Evolutionary conservation across 2,888 invertebrate species (phyloP).

Genomic region (Amiota communis): DNA sequence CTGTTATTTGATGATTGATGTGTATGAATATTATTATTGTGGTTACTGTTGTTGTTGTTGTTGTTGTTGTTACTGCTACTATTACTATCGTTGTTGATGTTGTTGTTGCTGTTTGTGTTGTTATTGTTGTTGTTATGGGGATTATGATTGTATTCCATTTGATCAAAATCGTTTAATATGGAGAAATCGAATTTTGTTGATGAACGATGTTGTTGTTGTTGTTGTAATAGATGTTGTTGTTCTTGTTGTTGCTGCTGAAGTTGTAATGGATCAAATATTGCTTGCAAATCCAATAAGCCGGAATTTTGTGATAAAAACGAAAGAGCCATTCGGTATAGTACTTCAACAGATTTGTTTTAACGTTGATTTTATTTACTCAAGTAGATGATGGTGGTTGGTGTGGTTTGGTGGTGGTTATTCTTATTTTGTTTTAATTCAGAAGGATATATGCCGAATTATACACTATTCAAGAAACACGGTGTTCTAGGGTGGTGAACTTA

Average conservation of each 20-base stretch:
- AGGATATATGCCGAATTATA: slow-evolving; percentile 17
- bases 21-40: slow-evolving; percentile 44
- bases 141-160: slow-evolving; percentile 69
- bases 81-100: slow-evolving; percentile 48
- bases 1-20: slow-evolving; percentile 46
- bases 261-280: slow-evolving; percentile 68
- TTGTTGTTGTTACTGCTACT: slow-evolving; percentile 36
- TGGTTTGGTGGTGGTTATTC: not conserved
- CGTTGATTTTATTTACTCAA: not conserved
- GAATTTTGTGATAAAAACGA: slow-evolving; percentile 70
- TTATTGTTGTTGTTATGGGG: slow-evolving; percentile 67
- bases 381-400: not conserved
- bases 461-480: slow-evolving; percentile 45
- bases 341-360: slow-evolving; percentile 37
- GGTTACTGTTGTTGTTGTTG: slow-evolving; percentile 41
- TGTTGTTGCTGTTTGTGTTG: slow-evolving; percentile 68
- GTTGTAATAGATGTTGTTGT: slow-evolving; percentile 39
- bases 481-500: slow-evolving; percentile 40
- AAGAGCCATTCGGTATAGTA: slow-evolving; percentile 71
- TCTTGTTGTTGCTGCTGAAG: slow-evolving; percentile 50
- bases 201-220: slow-evolving; percentile 52
- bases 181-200: slow-evolving; percentile 57
- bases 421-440: not conserved
- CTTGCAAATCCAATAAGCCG: slow-evolving; percentile 70
- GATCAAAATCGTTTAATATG: slow-evolving; percentile 61